A percentile compares a stretch with the other conserved stretches of the same genome.
Conservation (phyloP, 1,140 invertebrate genomes). For the Brachionus rubens region DNA sequence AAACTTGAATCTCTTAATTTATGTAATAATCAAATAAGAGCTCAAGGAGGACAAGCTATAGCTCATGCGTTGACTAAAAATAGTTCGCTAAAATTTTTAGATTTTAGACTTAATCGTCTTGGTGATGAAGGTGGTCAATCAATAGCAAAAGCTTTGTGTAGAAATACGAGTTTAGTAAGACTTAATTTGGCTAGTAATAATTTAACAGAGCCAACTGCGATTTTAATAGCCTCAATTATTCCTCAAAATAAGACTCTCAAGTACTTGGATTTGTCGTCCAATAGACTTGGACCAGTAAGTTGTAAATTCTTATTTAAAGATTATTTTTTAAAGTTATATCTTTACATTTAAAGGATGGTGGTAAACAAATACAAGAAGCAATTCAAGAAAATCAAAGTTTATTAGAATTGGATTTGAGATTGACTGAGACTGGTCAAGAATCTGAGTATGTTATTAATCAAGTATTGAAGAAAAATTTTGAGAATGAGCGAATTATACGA, state of each 20-base stretch:
- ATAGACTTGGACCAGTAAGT: slow-evolving; percentile 58
- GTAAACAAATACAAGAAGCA: slow-evolving; percentile 59
- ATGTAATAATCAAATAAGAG: slow-evolving; percentile 57
- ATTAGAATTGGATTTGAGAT: slow-evolving; percentile 56
- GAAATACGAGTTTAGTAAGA: slow-evolving; percentile 54
- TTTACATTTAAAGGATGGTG: slow-evolving; percentile 55
- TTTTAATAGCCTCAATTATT: slow-evolving; percentile 56
- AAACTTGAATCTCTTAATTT: slow-evolving; percentile 55
- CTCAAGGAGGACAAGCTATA: slow-evolving; percentile 58
- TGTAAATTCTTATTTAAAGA: background rate
- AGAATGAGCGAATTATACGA: slow-evolving; percentile 50
- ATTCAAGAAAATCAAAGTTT: slow-evolving; percentile 59
- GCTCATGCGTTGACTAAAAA: slow-evolving; percentile 59
- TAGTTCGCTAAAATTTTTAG: slow-evolving; percentile 53
- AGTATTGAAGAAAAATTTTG: slow-evolving; percentile 55
- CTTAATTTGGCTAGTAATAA: slow-evolving; percentile 59
- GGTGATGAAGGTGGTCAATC: slow-evolving; percentile 60
- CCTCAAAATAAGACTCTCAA: slow-evolving; percentile 53
- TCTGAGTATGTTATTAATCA: slow-evolving; percentile 60
- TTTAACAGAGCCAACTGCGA: slow-evolving; percentile 57
- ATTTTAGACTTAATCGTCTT: slow-evolving; percentile 56
- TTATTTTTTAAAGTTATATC: background rate
- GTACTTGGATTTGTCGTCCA: slow-evolving; percentile 57
- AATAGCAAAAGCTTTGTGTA: slow-evolving; percentile 48
- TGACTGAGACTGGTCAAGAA: slow-evolving; percentile 60